phyloP scores from a whole-genome alignment of 2,797 vertebrate species.

The Poeciliopsis turneri region DNA sequence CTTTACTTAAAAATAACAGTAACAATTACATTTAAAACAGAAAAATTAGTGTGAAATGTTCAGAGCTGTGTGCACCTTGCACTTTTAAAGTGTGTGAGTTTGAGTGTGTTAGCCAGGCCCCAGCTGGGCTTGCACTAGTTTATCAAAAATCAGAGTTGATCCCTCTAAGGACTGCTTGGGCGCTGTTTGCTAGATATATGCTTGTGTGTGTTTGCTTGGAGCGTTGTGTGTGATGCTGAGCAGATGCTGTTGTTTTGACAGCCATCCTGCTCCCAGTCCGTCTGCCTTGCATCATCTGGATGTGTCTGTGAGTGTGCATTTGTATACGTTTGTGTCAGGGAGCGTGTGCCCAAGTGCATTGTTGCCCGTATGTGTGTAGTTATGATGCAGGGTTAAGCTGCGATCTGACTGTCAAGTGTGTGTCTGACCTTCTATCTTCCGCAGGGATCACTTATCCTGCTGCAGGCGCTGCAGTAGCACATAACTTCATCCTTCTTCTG shows the following conservation, averaged over 20 bases:
- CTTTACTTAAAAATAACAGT: background rate
- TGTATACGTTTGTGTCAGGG: slow-evolving; percentile 28
- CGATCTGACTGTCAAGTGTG: slow-evolving; percentile 63
- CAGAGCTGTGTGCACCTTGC: background rate
- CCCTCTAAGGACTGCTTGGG: slow-evolving; percentile 57
- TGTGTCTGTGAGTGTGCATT: slow-evolving; percentile 22
- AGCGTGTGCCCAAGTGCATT: background rate
- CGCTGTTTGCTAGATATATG: slow-evolving; percentile 46
- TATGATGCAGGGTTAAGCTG: slow-evolving; percentile 56
- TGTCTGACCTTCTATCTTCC: slow-evolving; percentile 70
- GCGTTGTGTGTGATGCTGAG: slow-evolving; percentile 61
- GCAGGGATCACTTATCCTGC: slow-evolving; percentile 72
- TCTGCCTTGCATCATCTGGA: slow-evolving; percentile 56
- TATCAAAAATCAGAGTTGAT: slow-evolving; percentile 64
- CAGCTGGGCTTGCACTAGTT: slow-evolving; percentile 60
- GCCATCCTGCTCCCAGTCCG: slow-evolving; percentile 61
- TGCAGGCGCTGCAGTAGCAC: slow-evolving; percentile 52
- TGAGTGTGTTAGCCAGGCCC: slow-evolving; percentile 36
- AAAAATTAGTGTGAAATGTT: background rate
- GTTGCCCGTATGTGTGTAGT: slow-evolving; percentile 37
- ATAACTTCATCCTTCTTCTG: slow-evolving; percentile 34
- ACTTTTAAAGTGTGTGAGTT: background rate
- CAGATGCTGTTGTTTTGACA: slow-evolving; percentile 79
- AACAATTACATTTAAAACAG: slow-evolving; percentile 6
- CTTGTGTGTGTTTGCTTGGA: slow-evolving; percentile 55